These are phyloP conservation scores for Glaucidium brasilianum DNA, from an alignment of 2,113 vertebrate genomes.

Conservation along the genomic window DNA sequence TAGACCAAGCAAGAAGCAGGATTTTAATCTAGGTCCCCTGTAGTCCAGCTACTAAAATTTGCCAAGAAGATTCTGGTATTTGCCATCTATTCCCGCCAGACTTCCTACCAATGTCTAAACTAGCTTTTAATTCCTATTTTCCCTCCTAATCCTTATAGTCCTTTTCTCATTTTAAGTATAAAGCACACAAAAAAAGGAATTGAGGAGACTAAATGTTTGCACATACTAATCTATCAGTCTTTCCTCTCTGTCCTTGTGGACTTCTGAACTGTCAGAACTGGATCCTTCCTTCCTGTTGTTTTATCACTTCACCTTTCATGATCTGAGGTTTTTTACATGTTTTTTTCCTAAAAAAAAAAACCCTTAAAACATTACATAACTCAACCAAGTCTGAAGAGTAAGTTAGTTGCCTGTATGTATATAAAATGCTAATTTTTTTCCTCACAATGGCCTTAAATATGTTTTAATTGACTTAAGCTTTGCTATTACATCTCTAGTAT, in stretches of 20 bases:
- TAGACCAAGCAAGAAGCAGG: neutral
- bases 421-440: neutral
- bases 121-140: neutral
- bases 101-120: neutral
- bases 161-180: neutral
- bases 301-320: neutral
- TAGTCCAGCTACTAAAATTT: neutral
- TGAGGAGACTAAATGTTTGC: neutral
- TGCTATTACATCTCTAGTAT: neutral
- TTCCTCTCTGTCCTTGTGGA: neutral
- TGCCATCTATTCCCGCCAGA: neutral
- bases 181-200: neutral
- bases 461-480: neutral
- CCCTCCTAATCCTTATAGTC: neutral
- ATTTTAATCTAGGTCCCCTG: neutral
- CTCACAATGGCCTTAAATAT: neutral
- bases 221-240: neutral
- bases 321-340: accelerated
- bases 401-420: neutral
- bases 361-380: neutral
- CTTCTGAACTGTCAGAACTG: neutral
- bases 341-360: neutral
- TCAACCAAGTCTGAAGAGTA: neutral
- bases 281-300: neutral
- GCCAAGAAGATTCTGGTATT: neutral